Base-by-base conservation (phyloP, 1,140 invertebrate species). In the Stegodyphus dumicola region DNA sequence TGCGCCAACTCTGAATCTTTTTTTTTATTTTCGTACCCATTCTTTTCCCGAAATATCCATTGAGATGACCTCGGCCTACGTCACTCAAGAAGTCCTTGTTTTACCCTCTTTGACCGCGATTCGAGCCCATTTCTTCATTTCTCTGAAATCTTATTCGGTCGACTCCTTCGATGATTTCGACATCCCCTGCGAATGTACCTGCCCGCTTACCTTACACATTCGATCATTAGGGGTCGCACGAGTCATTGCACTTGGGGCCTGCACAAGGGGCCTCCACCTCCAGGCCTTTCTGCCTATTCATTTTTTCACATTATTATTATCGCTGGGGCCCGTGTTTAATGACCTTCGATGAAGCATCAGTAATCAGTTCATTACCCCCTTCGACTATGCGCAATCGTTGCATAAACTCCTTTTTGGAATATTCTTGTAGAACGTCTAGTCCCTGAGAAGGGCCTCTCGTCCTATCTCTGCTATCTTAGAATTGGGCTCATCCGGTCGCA, bases 331-430 rank as follows among this genome's bases (percentile, higher is more conserved):
- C 71, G 56, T 15, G 75, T 83, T 83, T 83, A 83, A 83, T 75
- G 80, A 83, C 80, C 80, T 83, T 83, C 80, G 71, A 83, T 75
- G 80, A 83, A 33, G 71, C n/a, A 70, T 83, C n/a, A 70, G 80
- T 85, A 85, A 85, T 85, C 81, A 85, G 81, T 85, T 85, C 81
- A 74, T 85, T 85, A 85, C 81, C 81, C 81, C 81, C 81, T 85
- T 85, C 60, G 56, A 69, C 65, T 85, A 49, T 69, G 65, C 17
- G 64, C 80, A 75, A 75, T 69, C 53, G 65, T 76, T 85, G 64
- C 73, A 76, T 77, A 67, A 83, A 81, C 67, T 64, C 66, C 11
- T 79, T 67, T 52, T 66, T 69, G 81, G 70, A 53, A 85, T 85
- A 85, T 85, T 85, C 73, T 18, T 52, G 51, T 69, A 78, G 65